Base-by-base conservation (phyloP, 64 coral and sea anemone species). In the Montipora sp. region DNA sequence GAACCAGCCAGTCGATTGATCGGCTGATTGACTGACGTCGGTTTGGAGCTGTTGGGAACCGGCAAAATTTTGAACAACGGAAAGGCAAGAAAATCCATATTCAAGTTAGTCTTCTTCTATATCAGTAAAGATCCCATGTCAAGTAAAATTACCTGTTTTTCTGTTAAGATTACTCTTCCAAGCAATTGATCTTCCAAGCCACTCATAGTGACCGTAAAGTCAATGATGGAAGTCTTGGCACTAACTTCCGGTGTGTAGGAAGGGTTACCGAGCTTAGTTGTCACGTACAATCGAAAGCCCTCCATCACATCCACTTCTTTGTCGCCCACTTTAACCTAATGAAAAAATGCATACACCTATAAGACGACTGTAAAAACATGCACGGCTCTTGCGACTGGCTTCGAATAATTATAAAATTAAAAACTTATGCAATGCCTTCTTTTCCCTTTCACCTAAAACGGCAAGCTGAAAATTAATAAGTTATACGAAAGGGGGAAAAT, bases 161-260 rank as follows among this genome's bases (percentile, higher is more conserved):
- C 97, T 69, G 97, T 98, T 83, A 95, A 90, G 47, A 98, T 98
- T 47, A 98, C 97, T 53, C 95, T 79, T 66, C 97, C 97, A 15
- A 98, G 94, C 16, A 98, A 88, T 88, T 98, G 97, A 96, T 98
- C 97, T 93, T 98, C 97, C 83, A 98, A 44, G 87, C 97, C 97
- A 85, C 95, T 96, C 94, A 98, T 98, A 5, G 97, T 98, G 4
- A 98, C 97, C 73, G 97, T 98, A 89, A 98, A 98, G 51, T 98
- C 97, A 80, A 98, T 98, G 48, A 98, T 98, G 13, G 97, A 95
- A 16, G 97, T 98, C 88, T 96, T 95, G 77, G 97, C 97, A 92
- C 97, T 98, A 71, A 98, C 90, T 90, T 98, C 97, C 50, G 97
- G 97, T 58, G 94, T 98, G 53, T 98, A 98, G 5, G 97, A 94